A percentile compares a stretch with the other conserved stretches of the same genome.
phyloP scores from a whole-genome alignment of 2,888 invertebrate genomes.

The Mesoligia furuncula region DNA sequence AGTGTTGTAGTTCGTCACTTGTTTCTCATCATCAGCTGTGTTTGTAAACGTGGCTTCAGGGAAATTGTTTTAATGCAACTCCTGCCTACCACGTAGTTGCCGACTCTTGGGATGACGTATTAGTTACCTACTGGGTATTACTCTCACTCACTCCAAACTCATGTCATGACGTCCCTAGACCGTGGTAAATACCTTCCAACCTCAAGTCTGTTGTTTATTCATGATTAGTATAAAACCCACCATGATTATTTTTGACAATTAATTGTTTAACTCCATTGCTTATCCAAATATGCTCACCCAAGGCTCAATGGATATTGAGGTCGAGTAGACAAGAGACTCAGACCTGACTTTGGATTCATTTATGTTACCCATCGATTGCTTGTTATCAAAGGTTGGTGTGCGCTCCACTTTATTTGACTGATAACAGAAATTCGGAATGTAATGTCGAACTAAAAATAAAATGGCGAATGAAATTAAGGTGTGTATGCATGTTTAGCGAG shows the following conservation, averaged over 20 bases:
- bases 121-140: background rate
- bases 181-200: background rate
- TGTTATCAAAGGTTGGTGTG: constrained; percentile 58
- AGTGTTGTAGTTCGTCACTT: constrained; percentile 21
- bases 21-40: constrained; percentile 25
- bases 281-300: constrained; percentile 11
- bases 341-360: constrained; percentile 25
- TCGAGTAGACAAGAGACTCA: constrained; percentile 3
- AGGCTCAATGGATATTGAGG: constrained; percentile 9
- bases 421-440: constrained; percentile 61
- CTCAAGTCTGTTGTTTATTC: background rate
- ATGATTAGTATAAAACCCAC: background rate
- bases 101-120: background rate
- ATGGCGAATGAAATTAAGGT: constrained; percentile 24
- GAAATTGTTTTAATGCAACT: constrained; percentile 2
- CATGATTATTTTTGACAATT: background rate
- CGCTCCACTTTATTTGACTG: constrained; percentile 64
- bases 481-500: background rate
- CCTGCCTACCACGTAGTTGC: background rate
- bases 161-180: background rate
- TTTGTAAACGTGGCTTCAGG: constrained; percentile 19
- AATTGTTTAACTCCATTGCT: constrained; percentile 2
- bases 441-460: constrained; percentile 55
- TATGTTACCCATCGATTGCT: constrained; percentile 62
- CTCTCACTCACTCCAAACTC: background rate